Evolutionary conservation across 1,140 invertebrate genomes (phyloP), one percentile per base, ranked within the genome.

Genomic region (Acyrthosiphon pisum): DNA sequence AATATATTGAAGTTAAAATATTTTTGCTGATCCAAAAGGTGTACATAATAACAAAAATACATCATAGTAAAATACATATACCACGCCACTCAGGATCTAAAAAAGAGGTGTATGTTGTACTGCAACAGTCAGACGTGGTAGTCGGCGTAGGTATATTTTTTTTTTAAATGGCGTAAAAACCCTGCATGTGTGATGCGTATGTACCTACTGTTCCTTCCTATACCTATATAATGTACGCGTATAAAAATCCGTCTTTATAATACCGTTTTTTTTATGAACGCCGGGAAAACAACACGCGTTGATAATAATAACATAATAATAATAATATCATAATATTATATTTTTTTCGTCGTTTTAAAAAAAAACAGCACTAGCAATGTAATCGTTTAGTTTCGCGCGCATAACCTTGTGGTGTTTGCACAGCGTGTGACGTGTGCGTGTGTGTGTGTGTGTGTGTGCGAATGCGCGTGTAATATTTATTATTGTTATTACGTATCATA

Each of bases 391-490:
- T 83, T 83, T 83, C 81, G 81, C 81, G 81, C 14, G 22, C 22
- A 41, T 83, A 83, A 83, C 81, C 81, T 83, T 83, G 81, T 83
- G 81, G 60, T 76, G 60, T 76, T 76, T 76, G 60, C 60, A 35
- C 60, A 76, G 60, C 60, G 60, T n/a, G 60, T n/a, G 60, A 68
- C 81, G 81, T 18, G 81, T 7, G 68, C 2, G 23, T 8, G 68
- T 26, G 53, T 23, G 50, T 50, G 20, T 53, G 53, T 26, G 53
- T 56, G 53, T 26, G 53, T 60, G 56, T 60, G 26, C 11, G 26
- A 30, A 14, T 22, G 35, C 26, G 18, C 37, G 81, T 41, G 20
- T 41, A 83, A 41, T 83, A 37, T 86, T 44, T 44, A 86, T 86
- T 86, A 86, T 86, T 86, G 41, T 86, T 44, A 44, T 86, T 86